Base-by-base conservation (phyloP, 2,797 vertebrate genomes). In the Etheostoma nigrum region DNA sequence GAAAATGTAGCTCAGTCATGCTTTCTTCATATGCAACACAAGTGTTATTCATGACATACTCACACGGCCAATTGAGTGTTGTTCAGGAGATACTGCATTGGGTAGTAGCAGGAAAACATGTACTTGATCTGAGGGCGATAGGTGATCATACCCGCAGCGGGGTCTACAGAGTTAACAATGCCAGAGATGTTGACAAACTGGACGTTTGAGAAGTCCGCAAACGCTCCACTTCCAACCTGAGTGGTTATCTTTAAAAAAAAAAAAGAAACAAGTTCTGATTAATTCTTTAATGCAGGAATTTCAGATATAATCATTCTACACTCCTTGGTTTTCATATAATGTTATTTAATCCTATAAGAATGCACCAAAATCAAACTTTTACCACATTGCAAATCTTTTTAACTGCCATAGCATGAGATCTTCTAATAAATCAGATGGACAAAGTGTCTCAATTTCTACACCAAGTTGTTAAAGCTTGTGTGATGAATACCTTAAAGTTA, bases 61-160 rank as follows among this genome's bases (percentile, higher is more conserved):
- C 82, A 96, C 95, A 95, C 90, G 2, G 42, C 82, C 67, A 96
- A 18, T 40, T 93, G 3, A 1, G 93, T 95, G 90, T 94, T 95
- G 90, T 95, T 96, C 69, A 95, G 48, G 63, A 95, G 30, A 75
- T 96, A 95, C 78, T 95, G 94, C 85, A 95, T 88, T 0, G 93
- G 94, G 80, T 95, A 96, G 7, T 49, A 47, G 77, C 95, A 96
- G 60, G 95, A 96, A 82, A 94, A 96, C 85, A 76, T 90, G 86
- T 95, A 96, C 3, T 88, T 59, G 75, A 95, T 84, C 70, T 91
- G 88, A 0, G 88, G 67, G 1, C 86, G 87, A 60, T 95, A 94
- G 53, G 90, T 95, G 81, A 95, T 94, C 23, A 67, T 59, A 7
- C 77, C 83, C 0, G 19, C 13, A 7, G 81, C 59, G 2, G 89